Evolutionary conservation across 2,797 vertebrate species (phyloP), one percentile per base, ranked within the genome.

Genomic region (Remorina albescens): DNA sequence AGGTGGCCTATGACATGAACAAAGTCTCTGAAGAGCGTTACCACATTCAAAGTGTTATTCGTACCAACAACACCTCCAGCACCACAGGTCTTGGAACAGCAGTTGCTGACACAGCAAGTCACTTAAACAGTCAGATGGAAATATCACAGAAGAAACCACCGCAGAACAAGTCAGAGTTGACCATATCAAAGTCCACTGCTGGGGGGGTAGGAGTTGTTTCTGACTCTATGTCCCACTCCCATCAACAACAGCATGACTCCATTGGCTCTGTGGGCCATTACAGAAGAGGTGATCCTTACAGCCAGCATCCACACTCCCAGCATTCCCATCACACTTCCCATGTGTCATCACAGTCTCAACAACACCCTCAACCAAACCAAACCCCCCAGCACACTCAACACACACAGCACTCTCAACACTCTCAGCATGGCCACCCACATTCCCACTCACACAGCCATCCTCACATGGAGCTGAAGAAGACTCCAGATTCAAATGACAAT

Each of bases 31-130:
- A 97, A 71, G 96, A 96, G 68, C 91, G 95, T 1, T 97, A 97
- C 79, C 96, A 97, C 16, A 85, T 96, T 57, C 97, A 97, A 67
- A 97, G 97, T 16, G 97, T 98, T 53, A 98, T 98, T 83, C 94
- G 95, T 4, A 96, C 96, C 71, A 97, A 95, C 42, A 96, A 87
- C 65, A 78, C 88, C 28, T 86, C 87, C 54, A 91, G 79, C 61
- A 91, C 62, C 74, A 83, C 86, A 50, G 86, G 72, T 61, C 68
- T 91, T 68, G 87, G 74, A 70, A 39, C 80, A 1, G 26, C 72
- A 54, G 81, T 81, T 37, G 70, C 73, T 78, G 91, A 89, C 19
- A 36, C 62, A 34, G 63, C 72, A 15, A 85, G 77, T 51, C 92
- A 93, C 62, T 88, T 96, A 63, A 96, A 95, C 1, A 94, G 91